Percentiles rank a stretch among this genome's conserved stretches.
These are phyloP conservation scores for Odontophorus gujanensis DNA, from an alignment of 2,113 vertebrate species.

Conservation along the genomic window DNA sequence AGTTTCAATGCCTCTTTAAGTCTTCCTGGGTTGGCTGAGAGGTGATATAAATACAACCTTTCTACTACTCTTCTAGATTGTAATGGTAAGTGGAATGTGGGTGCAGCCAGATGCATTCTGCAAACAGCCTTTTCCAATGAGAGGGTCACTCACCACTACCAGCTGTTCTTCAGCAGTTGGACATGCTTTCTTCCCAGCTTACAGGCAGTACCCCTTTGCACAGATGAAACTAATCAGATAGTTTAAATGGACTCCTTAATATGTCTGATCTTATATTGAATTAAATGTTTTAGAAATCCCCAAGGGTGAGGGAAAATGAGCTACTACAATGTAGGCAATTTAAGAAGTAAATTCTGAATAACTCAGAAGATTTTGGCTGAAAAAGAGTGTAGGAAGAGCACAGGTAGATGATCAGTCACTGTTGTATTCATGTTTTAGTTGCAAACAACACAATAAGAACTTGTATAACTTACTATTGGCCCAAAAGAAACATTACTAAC, in stretches of 20 bases:
- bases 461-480: neutral
- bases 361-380: neutral
- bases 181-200: neutral
- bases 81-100: neutral
- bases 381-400: neutral
- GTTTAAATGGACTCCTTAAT: neutral
- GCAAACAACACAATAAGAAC: neutral
- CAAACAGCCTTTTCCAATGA: neutral
- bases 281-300: neutral
- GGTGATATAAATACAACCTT: neutral
- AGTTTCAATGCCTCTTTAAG: neutral
- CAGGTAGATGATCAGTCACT: neutral
- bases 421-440: neutral
- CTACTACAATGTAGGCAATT: neutral
- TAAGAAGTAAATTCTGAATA: neutral
- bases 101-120: neutral
- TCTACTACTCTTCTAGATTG: accelerated
- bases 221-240: neutral
- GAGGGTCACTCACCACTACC: neutral
- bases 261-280: neutral
- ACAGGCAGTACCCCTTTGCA: neutral
- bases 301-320: neutral
- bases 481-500: neutral
- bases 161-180: neutral
- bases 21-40: neutral